Conservation (phyloP, 2,797 vertebrate species). For the Balearica regulorum region DNA sequence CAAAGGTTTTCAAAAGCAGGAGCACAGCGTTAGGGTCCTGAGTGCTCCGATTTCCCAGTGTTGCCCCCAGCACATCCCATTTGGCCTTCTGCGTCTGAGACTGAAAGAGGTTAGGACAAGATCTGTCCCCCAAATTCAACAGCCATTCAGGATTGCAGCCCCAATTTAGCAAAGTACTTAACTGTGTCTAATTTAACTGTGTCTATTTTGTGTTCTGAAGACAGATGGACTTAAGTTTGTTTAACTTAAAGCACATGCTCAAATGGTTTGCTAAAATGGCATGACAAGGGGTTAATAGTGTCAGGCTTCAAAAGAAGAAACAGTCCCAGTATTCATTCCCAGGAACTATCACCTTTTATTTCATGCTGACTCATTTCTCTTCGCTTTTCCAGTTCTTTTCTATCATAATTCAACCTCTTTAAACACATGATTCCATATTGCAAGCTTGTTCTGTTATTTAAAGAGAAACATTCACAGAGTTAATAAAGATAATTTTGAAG, state of each 20-base stretch:
- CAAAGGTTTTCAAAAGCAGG: not conserved
- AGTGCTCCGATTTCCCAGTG: not conserved
- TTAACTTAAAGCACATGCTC: not conserved
- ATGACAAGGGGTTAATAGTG: not conserved
- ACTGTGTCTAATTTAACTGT: not conserved
- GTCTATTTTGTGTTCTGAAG: not conserved
- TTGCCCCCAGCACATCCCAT: not conserved
- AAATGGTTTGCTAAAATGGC: conserved; percentile 23
- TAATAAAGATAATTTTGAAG: conserved; percentile 28
- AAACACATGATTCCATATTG: conserved; percentile 98
- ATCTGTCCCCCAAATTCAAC: not conserved
- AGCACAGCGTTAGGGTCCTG: not conserved
- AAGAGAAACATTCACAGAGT: conserved; percentile 41
- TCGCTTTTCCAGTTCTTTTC: conserved; percentile 96
- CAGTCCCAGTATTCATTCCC: conserved; percentile 6
- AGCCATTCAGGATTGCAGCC: not conserved
- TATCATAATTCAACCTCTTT: conserved; percentile 98
- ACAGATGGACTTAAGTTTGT: not conserved
- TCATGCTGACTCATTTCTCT: conserved; percentile 95
- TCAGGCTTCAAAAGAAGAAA: conserved; percentile 34
- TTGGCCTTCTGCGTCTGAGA: not conserved
- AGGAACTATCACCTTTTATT: conserved; percentile 86
- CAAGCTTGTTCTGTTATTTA: conserved; percentile 90
- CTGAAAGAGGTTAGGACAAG: not conserved
- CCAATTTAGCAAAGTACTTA: not conserved